A percentile compares a stretch with the other conserved stretches of the same genome.
phyloP scores from a whole-genome alignment of 2,797 vertebrate genomes.

The Graptemys geographica region DNA sequence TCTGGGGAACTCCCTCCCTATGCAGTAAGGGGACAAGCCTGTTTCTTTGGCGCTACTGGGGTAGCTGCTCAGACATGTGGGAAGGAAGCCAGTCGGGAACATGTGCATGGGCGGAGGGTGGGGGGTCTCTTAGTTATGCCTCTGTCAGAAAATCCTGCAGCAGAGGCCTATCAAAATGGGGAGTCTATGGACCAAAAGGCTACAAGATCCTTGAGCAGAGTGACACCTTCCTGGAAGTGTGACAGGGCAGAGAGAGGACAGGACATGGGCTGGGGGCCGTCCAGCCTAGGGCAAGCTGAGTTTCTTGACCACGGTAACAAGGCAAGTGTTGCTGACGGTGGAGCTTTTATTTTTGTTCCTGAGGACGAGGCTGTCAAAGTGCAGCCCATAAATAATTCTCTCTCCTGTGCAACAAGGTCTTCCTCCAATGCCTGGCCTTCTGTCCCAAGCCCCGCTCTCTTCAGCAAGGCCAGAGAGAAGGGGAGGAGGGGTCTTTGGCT shows the following conservation, averaged over 20 bases:
- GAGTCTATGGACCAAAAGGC: not conserved
- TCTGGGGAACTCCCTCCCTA: not conserved
- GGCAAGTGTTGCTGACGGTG: not conserved
- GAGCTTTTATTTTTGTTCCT: conserved; percentile 64
- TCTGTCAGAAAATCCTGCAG: not conserved
- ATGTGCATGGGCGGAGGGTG: fast-evolving
- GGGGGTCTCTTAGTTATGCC: not conserved
- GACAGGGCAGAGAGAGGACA: not conserved
- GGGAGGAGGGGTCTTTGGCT: conserved; percentile 72
- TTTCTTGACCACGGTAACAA: not conserved
- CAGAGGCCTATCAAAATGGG: not conserved
- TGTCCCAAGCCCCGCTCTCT: conserved; percentile 51
- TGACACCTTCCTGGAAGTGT: not conserved
- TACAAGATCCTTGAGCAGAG: not conserved
- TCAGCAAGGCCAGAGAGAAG: conserved; percentile 61
- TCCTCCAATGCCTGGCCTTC: not conserved
- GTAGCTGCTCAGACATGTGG: fast-evolving
- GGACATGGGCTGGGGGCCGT: not conserved
- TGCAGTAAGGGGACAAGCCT: not conserved
- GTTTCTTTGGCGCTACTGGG: fast-evolving
- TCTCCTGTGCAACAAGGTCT: not conserved
- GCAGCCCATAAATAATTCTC: conserved; percentile 56
- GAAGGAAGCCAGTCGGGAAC: fast-evolving
- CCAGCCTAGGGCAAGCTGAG: not conserved
- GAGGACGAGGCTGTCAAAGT: conserved; percentile 32